Conservation (phyloP, 2,113 vertebrate species). For the Lipophrys pholis region DNA sequence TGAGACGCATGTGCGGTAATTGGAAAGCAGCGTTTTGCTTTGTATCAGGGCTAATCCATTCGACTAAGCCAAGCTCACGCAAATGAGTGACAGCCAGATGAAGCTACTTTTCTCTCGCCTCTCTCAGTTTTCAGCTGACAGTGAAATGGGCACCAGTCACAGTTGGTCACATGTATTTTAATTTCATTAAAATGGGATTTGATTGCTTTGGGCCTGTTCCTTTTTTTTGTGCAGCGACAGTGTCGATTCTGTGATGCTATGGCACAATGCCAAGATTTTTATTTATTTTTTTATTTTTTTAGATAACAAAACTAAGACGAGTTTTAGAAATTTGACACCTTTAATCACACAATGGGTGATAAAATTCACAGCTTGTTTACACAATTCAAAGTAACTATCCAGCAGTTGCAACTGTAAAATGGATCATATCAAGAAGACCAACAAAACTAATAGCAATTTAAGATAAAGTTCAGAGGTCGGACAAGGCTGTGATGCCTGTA, state of each 20-base stretch:
- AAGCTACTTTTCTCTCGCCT: slow-evolving; percentile 38
- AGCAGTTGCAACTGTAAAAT: background rate
- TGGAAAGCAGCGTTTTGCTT: slow-evolving; percentile 53
- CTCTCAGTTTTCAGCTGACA: slow-evolving; percentile 26
- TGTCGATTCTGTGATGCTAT: slow-evolving; percentile 5
- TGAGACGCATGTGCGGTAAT: slow-evolving; percentile 46
- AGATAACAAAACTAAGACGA: background rate
- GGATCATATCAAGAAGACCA: background rate
- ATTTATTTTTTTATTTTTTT: background rate
- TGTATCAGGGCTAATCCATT: slow-evolving; percentile 53
- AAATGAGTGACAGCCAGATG: slow-evolving; percentile 60
- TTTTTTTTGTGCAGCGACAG: slow-evolving; percentile 21
- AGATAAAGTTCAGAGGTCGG: background rate
- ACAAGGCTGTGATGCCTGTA: background rate
- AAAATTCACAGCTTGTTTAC: slow-evolving; percentile 26
- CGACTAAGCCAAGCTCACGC: slow-evolving; percentile 48
- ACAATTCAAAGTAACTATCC: background rate
- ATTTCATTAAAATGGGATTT: slow-evolving; percentile 41
- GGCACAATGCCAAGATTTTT: slow-evolving; percentile 5
- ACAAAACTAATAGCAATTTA: background rate
- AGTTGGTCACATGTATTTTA: slow-evolving; percentile 41
- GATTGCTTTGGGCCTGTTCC: slow-evolving; percentile 17
- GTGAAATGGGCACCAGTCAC: slow-evolving; percentile 44
- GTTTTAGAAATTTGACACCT: slow-evolving; percentile 15
- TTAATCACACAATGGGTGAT: background rate